These are phyloP conservation scores for Strigops habroptila DNA, from an alignment of 2,113 vertebrate species.

Conservation along the genomic window DNA sequence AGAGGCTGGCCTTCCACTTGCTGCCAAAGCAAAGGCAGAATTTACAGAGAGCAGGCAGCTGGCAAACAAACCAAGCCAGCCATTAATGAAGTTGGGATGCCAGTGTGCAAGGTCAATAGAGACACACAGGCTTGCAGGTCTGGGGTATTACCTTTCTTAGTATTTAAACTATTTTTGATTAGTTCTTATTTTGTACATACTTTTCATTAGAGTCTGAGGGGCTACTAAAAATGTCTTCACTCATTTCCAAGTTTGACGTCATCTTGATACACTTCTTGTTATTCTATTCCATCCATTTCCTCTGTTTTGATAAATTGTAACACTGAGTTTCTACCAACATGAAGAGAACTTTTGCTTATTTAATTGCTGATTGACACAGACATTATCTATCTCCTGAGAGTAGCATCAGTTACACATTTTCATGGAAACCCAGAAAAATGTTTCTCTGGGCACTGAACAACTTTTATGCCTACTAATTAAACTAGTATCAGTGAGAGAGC, in stretches of 20 bases:
- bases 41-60: no score
- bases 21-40: neutral
- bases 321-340: neutral
- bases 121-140: fast-evolving
- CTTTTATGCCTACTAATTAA: neutral
- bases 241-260: neutral
- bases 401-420: neutral
- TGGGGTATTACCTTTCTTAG: neutral
- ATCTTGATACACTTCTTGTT: neutral
- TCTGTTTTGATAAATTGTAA: neutral
- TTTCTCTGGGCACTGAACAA: neutral
- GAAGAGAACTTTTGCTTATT: neutral
- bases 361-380: neutral
- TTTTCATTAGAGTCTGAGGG: neutral
- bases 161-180: neutral
- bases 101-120: neutral
- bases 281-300: neutral
- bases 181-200: neutral
- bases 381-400: neutral
- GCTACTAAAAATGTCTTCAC: neutral
- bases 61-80: neutral
- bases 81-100: neutral
- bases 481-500: neutral
- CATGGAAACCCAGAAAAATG: neutral
- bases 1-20: neutral